Base-by-base conservation (phyloP, 2,113 vertebrate genomes). In the Gobio gobio region DNA sequence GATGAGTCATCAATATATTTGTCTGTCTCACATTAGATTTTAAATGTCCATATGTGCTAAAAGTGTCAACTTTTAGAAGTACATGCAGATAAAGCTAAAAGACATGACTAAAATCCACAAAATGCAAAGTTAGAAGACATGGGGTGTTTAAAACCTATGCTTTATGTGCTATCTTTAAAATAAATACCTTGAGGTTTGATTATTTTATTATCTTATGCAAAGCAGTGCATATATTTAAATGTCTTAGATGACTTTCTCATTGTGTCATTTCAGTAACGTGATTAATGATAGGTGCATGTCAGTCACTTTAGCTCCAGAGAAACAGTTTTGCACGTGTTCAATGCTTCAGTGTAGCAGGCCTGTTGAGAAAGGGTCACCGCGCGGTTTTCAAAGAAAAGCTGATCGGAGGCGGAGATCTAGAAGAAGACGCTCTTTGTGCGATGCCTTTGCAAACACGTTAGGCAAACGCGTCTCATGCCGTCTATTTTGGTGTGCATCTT, bases 351-450 rank as follows among this genome's bases (percentile, higher is more conserved):
- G 84, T 47, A 85, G 24, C 45, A 40, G 54, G 26, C 64, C 20
- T 59, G 84, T 36, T 36, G 29, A 70, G 20, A 56, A 68, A 18
- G 83, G 68, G 64, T 85, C 84, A 81, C 26, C 12, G 66, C 12
- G 7, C 13, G 33, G 59, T 78, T 45, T 79, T 79, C 75, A 66
- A 73, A 79, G 81, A 83, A 84, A 61, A 22, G 16, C 84, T 68
- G 51, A 72, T 56, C 45, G 84, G 54, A 49, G 9, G 40, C 45
- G 49, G 16, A 81, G 61, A 78, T 58, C 43, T 47, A 72, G 80
- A 83, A 51, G 68, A 84, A 86, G 70, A 58, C 18, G 26, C 24
- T 36, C 85, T 86, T 86, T 84, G 85, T 86, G 75, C 51, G 10
- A 80, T 63, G 49, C 43, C 59, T 78, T 68, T 3, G 43, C 64